Evolutionary conservation across 2,113 vertebrate genomes (phyloP).

Genomic region (Eurystomus gularis): DNA sequence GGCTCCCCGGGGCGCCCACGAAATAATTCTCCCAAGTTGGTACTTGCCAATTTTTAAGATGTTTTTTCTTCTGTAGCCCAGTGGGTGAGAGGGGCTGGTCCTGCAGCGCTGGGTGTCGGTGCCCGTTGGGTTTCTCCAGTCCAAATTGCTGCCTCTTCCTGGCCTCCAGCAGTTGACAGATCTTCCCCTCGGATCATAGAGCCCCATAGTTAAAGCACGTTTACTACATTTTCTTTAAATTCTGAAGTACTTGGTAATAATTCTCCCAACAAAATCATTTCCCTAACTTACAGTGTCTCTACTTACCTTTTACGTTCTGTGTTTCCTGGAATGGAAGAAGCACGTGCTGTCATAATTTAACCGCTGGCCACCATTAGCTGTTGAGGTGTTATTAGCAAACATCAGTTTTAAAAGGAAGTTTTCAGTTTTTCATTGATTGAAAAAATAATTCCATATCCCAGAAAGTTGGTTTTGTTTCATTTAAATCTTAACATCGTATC

Average conservation of each 20-base stretch:
- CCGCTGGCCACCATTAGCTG: rapidly evolving
- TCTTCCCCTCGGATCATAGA: neutral
- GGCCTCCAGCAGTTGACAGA: neutral
- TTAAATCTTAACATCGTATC: rapidly evolving
- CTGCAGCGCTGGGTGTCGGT: rapidly evolving
- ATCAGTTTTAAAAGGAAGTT: neutral
- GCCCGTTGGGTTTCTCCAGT: neutral
- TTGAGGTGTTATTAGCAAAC: neutral
- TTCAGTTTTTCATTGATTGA: neutral
- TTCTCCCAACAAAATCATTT: rapidly evolving
- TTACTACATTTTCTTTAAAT: neutral
- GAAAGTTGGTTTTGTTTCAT: rapidly evolving
- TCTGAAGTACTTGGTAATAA: rapidly evolving
- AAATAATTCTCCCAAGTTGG: neutral
- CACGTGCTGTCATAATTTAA: neutral
- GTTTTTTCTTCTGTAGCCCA: rapidly evolving
- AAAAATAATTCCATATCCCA: neutral
- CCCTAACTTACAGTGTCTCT: rapidly evolving
- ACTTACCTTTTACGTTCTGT: rapidly evolving
- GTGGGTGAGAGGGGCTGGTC: neutral
- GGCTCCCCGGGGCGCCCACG: too few relatives aligned
- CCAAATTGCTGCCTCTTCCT: neutral
- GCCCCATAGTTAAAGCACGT: rapidly evolving
- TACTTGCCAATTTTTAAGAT: rapidly evolving
- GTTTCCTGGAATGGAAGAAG: neutral